These are phyloP conservation scores for Trachelus tabidus DNA, from an alignment of 2,888 invertebrate species.

Conservation along the genomic window DNA sequence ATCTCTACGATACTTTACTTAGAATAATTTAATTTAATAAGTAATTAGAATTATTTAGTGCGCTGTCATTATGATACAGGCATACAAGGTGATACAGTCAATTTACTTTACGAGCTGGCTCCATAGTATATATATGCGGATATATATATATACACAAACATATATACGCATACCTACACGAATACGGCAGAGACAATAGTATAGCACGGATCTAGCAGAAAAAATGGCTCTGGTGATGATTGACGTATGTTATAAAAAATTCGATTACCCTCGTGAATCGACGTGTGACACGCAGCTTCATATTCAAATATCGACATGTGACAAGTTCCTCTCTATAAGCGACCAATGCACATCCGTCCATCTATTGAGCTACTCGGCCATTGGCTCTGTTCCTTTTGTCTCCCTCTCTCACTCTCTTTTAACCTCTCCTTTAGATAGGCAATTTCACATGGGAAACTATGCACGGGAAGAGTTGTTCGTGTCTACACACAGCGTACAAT, in stretches of 20 bases:
- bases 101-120: conserved; percentile 21
- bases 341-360: not conserved
- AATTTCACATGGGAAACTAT: not conserved
- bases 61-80: conserved; percentile 42
- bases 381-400: not conserved
- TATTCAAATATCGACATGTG: not conserved
- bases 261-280: not conserved
- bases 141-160: not conserved
- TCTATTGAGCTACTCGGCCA: not conserved
- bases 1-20: conserved; percentile 43
- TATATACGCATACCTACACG: not conserved
- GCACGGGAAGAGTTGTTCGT: not conserved
- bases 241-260: not conserved
- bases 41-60: conserved; percentile 40
- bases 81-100: conserved; percentile 43
- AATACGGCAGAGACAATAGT: not conserved
- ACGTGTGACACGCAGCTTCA: not conserved
- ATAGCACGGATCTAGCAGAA: not conserved
- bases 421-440: not conserved
- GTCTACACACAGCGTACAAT: not conserved
- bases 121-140: not conserved
- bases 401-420: not conserved
- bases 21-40: conserved; percentile 14
- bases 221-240: not conserved
- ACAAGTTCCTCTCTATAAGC: not conserved